Conservation (phyloP, 64 coral and sea anemone species). For the Orbicella faveolata region DNA sequence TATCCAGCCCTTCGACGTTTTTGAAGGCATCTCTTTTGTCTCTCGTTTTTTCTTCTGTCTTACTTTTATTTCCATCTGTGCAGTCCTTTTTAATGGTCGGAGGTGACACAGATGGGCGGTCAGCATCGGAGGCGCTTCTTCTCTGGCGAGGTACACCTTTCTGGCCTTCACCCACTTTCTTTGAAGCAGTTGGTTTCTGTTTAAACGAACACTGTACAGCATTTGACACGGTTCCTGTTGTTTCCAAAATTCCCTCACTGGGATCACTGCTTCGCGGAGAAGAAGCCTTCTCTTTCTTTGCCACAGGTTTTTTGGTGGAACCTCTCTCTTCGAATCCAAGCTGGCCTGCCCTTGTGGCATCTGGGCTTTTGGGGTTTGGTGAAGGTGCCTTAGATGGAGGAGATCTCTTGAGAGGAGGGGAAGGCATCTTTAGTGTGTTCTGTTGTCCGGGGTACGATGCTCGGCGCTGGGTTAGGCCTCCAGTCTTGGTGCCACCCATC, state of each 20-base stretch:
- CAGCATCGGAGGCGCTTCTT: slow-evolving; percentile 22
- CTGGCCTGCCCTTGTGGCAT: background rate
- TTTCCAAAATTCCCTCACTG: background rate
- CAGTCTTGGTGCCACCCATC: background rate
- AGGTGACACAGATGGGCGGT: background rate
- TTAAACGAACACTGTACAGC: background rate
- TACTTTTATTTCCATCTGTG: background rate
- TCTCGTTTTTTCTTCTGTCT: background rate
- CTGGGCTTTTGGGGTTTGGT: slow-evolving; percentile 25
- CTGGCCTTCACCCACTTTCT: background rate
- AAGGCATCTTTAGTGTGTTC: slow-evolving; percentile 24
- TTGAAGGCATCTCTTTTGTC: background rate
- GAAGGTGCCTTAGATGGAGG: slow-evolving; percentile 17
- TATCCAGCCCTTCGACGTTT: background rate
- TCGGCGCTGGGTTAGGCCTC: background rate
- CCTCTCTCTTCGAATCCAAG: slow-evolving; percentile 11
- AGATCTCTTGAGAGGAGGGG: background rate
- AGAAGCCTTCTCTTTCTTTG: slow-evolving; percentile 14
- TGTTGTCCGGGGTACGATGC: slow-evolving; percentile 50
- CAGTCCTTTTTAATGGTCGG: background rate
- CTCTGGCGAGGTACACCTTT: slow-evolving; percentile 17
- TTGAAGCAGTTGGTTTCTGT: slow-evolving; percentile 3
- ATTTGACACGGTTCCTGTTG: background rate
- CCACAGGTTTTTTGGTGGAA: background rate
- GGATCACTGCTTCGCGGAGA: background rate